These are phyloP conservation scores for Eleutherodactylus coqui DNA, from an alignment of 2,797 vertebrate species.

Conservation along the genomic window DNA sequence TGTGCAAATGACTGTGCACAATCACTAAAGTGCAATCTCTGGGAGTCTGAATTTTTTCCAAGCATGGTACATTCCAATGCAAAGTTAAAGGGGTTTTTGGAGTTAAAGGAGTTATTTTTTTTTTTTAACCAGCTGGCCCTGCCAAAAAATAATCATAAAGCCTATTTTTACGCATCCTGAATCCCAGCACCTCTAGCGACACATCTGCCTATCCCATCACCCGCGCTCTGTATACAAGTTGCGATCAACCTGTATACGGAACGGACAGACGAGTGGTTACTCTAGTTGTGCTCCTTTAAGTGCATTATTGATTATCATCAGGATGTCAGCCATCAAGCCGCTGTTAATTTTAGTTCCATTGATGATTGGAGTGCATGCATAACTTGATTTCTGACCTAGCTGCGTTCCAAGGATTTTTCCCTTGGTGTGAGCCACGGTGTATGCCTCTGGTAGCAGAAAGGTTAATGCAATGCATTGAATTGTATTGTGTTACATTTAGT, in stretches of 20 bases:
- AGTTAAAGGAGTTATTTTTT: too few relatives aligned
- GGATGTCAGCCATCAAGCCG: not conserved
- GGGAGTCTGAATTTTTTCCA: not conserved
- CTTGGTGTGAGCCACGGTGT: not conserved
- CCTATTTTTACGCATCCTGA: too few relatives aligned
- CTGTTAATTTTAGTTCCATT: slow-evolving; percentile 4
- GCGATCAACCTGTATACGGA: too few relatives aligned
- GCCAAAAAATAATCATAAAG: too few relatives aligned
- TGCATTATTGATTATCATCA: not conserved
- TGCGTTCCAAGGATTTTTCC: not conserved
- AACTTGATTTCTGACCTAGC: not conserved
- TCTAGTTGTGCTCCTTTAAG: not conserved
- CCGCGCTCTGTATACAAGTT: too few relatives aligned
- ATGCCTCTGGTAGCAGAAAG: slow-evolving; percentile 7
- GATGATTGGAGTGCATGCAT: not conserved
- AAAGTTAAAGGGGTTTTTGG: too few relatives aligned
- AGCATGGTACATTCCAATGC: too few relatives aligned
- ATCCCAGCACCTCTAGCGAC: too few relatives aligned
- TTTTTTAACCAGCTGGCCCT: too few relatives aligned
- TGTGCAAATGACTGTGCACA: not conserved
- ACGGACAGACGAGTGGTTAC: not conserved
- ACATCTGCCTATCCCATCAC: too few relatives aligned
- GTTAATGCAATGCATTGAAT: slow-evolving; percentile 11
- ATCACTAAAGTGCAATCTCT: not conserved
- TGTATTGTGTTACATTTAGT: slow-evolving; percentile 31